These are phyloP conservation scores for Calephelis nemesis DNA, from an alignment of 1,140 invertebrate genomes.

Conservation along the genomic window DNA sequence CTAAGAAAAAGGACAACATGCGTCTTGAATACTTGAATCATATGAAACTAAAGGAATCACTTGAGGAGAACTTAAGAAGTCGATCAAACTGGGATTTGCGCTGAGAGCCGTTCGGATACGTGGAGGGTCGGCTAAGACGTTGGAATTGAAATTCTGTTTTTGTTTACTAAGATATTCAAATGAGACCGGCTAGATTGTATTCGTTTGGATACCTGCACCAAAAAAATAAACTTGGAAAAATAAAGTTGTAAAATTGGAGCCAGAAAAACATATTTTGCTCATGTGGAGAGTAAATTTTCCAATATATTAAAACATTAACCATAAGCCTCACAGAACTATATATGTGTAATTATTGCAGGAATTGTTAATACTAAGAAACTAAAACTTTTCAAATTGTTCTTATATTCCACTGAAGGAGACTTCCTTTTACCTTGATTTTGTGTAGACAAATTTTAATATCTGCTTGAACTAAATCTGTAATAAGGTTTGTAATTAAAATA, in stretches of 20 bases:
- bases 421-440: no score
- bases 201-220: not conserved
- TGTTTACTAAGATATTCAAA: constrained; percentile 60
- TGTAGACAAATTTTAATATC: no score
- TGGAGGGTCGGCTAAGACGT: constrained; percentile 52
- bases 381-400: no score
- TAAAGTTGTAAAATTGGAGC: not conserved
- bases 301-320: no score
- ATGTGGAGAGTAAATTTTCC: no score
- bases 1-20: constrained; percentile 37
- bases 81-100: constrained; percentile 71
- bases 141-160: constrained; percentile 67
- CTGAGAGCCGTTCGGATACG: constrained; percentile 46
- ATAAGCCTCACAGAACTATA: no score
- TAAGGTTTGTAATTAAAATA: no score
- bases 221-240: constrained; percentile 9
- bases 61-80: constrained; percentile 57
- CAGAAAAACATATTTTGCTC: no score
- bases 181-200: constrained; percentile 25
- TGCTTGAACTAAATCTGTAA: no score
- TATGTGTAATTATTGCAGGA: no score
- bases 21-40: constrained; percentile 45
- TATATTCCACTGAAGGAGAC: no score
- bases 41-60: constrained; percentile 53
- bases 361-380: no score